phyloP scores from a whole-genome alignment of 2,113 vertebrate genomes.

The Boulengeromyrus knoepffleri region DNA sequence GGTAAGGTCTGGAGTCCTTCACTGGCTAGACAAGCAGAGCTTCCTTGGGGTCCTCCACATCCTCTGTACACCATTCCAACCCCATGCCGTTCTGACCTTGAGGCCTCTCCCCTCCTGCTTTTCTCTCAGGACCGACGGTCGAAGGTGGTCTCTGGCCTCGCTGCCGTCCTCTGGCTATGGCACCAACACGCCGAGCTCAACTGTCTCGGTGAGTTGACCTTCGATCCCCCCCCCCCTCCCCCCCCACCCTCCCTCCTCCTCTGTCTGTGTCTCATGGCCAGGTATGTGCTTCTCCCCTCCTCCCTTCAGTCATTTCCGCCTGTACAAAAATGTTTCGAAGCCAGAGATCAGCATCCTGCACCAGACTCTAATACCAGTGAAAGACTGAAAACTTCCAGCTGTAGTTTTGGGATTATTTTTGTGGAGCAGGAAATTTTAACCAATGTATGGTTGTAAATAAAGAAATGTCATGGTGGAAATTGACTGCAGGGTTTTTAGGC shows the following conservation, averaged over 20 bases:
- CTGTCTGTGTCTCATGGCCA: not conserved
- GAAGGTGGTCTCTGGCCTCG: conserved; percentile 95
- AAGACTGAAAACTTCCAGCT: not conserved
- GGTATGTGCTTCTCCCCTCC: not conserved
- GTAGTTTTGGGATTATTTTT: not conserved
- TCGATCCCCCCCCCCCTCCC: not conserved
- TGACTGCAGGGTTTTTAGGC: not conserved
- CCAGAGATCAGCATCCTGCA: not conserved
- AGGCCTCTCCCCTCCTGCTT: not conserved
- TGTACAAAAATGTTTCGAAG: not conserved
- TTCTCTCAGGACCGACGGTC: conserved; percentile 77
- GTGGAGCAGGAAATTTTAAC: not conserved
- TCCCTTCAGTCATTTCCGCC: not conserved
- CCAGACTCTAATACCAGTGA: not conserved
- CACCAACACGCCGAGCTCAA: conserved; percentile 96
- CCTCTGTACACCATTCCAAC: not conserved
- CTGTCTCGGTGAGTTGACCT: conserved; percentile 80
- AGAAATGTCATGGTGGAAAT: not conserved
- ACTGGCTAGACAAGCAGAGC: not conserved
- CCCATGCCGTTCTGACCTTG: not conserved
- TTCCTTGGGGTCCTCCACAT: not conserved
- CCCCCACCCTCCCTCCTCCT: not conserved
- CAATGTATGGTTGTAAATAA: not conserved
- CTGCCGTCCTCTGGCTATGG: conserved; percentile 94
- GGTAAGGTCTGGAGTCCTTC: not conserved